Evolutionary conservation across 2,113 vertebrate genomes (phyloP).

Genomic region (Chionis minor): DNA sequence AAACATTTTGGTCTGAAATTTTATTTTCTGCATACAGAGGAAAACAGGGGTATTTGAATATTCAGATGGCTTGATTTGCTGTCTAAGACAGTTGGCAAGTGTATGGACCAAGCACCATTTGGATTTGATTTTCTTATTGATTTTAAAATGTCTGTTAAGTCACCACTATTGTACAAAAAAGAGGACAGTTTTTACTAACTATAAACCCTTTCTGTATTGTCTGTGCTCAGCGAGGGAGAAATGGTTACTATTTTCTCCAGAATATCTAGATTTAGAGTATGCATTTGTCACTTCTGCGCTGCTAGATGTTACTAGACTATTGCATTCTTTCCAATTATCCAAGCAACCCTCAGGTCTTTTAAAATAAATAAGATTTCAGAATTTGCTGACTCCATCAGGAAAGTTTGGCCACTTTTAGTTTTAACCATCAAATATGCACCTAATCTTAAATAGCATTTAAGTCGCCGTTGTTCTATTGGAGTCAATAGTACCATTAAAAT

Average conservation of each 20-base stretch:
- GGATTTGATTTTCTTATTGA: neutral
- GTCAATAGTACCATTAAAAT: neutral
- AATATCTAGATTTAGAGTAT: slow-evolving; percentile 20
- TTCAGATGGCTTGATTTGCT: slow-evolving; percentile 39
- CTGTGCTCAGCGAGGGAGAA: slow-evolving; percentile 24
- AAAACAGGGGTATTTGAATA: neutral
- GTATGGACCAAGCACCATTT: slow-evolving; percentile 42
- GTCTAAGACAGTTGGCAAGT: slow-evolving; percentile 28
- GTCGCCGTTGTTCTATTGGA: neutral
- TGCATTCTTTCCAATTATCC: slow-evolving; percentile 56
- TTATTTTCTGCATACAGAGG: slow-evolving; percentile 26
- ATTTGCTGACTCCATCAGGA: slow-evolving; percentile 56
- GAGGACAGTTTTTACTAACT: slow-evolving; percentile 11
- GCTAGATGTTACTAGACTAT: slow-evolving; percentile 3
- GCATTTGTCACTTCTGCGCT: slow-evolving; percentile 12
- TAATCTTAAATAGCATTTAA: slow-evolving; percentile 27
- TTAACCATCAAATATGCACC: neutral
- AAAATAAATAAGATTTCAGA: slow-evolving; percentile 53
- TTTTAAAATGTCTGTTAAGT: slow-evolving; percentile 33
- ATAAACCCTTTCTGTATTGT: neutral
- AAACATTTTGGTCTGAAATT: neutral
- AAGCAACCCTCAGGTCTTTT: slow-evolving; percentile 41
- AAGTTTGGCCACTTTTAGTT: slow-evolving; percentile 28
- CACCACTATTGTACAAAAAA: slow-evolving; percentile 17
- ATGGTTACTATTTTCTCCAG: slow-evolving; percentile 26